Evolutionary conservation across 1,140 invertebrate species (phyloP), one percentile per base, ranked within the genome.

Genomic region (Rhagoletis zephyria): DNA sequence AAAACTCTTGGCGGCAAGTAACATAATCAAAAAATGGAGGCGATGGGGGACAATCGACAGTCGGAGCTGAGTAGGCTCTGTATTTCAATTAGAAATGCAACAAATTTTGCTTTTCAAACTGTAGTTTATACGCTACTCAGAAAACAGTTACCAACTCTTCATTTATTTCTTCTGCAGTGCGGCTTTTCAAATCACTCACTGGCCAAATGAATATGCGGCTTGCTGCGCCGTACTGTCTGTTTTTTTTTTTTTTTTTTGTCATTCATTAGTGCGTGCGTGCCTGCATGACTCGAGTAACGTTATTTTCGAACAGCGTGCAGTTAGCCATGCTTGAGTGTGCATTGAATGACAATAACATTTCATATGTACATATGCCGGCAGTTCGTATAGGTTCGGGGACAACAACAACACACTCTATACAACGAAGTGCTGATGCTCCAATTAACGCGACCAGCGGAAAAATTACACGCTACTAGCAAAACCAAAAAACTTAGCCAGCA

Each of bases 31-130:
- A 56, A 56, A 10, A 5, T 10, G 51, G 5, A 56, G 10, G 2
- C 51, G 5, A 30, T 56, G 10, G 51, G 10, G 10, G 10, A 56
- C 5, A 56, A 3, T 56, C 30, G 51, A 0, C 5, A 56, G 51
- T 56, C 51, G 51, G 51, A 56, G 51, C 10, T 56, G 51, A 56
- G 51, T 56, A 5, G 51, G 10, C 51, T 56, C 51, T 56, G 5
- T 56, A 45, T 74, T 74, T 45, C 67, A 74, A 74, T 74, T 74
- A 74, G 42, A 16, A 30, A 74, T 12, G 12, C 67, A 74, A 74
- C 67, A 74, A 74, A 74, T 74, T 74, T 14, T 42, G 14, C 42
- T 74, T 74, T 74, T 74, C 10, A 12, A 4, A 9, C 40, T 42
- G 65, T 12, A 60, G 42, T 67, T 30, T 67, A 67, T 67, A n/a